These are phyloP conservation scores for Drosophila truncata DNA, from an alignment of 1,140 invertebrate species.

Conservation along the genomic window DNA sequence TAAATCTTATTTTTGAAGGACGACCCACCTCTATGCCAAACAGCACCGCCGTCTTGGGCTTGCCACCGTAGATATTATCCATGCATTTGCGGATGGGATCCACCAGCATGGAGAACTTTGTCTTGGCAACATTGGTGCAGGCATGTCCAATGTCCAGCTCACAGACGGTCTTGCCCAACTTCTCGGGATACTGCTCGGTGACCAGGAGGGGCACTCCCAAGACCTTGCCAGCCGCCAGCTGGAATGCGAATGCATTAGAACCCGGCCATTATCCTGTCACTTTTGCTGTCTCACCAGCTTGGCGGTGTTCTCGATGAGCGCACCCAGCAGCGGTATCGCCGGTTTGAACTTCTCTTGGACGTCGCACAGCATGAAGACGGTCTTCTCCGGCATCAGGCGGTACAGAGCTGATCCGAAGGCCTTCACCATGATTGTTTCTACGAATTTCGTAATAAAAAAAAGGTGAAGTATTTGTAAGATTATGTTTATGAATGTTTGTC, in stretches of 20 bases:
- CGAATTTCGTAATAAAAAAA: neutral
- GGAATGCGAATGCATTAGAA: constrained; percentile 39
- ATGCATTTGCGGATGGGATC: constrained; percentile 88
- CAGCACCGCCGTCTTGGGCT: constrained; percentile 89
- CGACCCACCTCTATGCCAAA: constrained; percentile 92
- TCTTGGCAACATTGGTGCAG: constrained; percentile 90
- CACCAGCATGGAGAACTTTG: constrained; percentile 94
- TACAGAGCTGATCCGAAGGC: constrained; percentile 21
- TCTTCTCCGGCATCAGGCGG: constrained; percentile 82
- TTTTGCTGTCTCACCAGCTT: constrained; percentile 88
- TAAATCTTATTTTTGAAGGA: neutral
- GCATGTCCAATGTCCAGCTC: constrained; percentile 91
- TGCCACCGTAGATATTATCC: constrained; percentile 86
- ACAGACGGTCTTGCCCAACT: constrained; percentile 91
- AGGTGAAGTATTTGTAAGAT: neutral
- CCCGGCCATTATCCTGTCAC: constrained; percentile 46
- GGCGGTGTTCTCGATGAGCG: constrained; percentile 90
- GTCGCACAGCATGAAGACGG: constrained; percentile 93
- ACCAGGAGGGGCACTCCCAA: constrained; percentile 93
- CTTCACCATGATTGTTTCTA: constrained; percentile 15
- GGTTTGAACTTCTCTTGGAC: constrained; percentile 93
- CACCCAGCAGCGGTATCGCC: constrained; percentile 89
- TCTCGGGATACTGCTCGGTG: constrained; percentile 92
- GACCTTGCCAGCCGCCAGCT: constrained; percentile 90
- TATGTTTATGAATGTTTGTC: neutral